A percentile compares a stretch with the other conserved stretches of the same genome.
Conservation (phyloP, 2,113 vertebrate genomes). For the Oryzias celebensis region DNA sequence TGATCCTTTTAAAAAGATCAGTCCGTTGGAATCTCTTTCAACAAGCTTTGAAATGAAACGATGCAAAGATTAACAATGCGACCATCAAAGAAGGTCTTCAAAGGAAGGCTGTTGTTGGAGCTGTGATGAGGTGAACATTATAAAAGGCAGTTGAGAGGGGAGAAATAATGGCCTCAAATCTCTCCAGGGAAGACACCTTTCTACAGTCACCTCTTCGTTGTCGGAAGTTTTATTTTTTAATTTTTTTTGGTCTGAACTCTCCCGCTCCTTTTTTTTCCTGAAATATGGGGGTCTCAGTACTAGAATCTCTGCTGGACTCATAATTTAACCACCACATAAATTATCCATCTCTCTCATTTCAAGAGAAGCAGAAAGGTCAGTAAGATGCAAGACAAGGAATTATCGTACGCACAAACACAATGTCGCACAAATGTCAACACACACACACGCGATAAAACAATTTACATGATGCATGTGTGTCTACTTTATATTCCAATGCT, state of each 20-base stretch:
- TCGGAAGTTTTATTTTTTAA: slow-evolving; percentile 40
- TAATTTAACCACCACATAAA: slow-evolving; percentile 41
- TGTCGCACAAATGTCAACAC: slow-evolving; percentile 4
- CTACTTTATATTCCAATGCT: slow-evolving; percentile 23
- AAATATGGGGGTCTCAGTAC: slow-evolving; percentile 5
- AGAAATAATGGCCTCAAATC: slow-evolving; percentile 52
- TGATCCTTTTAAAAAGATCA: slow-evolving; percentile 46
- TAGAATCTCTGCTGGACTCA: slow-evolving; percentile 22
- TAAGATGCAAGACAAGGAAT: slow-evolving; percentile 22
- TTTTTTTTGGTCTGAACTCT: neutral
- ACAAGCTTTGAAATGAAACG: slow-evolving; percentile 56
- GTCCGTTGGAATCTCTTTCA: slow-evolving; percentile 18
- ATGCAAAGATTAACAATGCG: slow-evolving; percentile 59
- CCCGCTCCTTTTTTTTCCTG: slow-evolving; percentile 7
- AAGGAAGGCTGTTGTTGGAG: slow-evolving; percentile 54
- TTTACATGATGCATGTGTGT: slow-evolving; percentile 29
- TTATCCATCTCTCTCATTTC: slow-evolving; percentile 41
- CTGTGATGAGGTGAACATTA: slow-evolving; percentile 52
- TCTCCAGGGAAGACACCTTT: slow-evolving; percentile 62
- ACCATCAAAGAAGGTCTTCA: slow-evolving; percentile 66
- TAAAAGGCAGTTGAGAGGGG: slow-evolving; percentile 49
- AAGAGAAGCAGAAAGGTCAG: slow-evolving; percentile 50
- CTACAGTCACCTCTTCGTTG: slow-evolving; percentile 38
- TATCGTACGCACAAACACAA: slow-evolving; percentile 7
- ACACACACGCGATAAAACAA: slow-evolving; percentile 5